These are phyloP conservation scores for Thaumatotibia leucotreta DNA, from an alignment of 1,140 invertebrate genomes.

Conservation along the genomic window DNA sequence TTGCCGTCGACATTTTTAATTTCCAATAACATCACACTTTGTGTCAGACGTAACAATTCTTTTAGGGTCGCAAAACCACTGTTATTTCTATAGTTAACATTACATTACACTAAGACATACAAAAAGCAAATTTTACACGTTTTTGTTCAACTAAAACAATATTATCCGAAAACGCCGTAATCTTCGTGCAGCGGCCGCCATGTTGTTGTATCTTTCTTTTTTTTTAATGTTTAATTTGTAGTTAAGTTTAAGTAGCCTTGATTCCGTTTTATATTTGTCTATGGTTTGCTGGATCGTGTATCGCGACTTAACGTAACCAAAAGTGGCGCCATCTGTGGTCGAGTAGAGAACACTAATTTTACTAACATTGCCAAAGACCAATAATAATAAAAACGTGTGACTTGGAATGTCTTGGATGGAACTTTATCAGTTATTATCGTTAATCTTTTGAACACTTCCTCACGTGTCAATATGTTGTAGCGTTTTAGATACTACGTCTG, in stretches of 20 bases:
- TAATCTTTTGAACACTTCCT: too few relatives aligned
- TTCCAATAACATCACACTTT: conserved; percentile 19
- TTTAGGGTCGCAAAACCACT: neutral
- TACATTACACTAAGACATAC: conserved; percentile 1
- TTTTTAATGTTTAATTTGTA: neutral
- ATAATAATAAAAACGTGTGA: neutral
- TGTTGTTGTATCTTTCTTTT: conserved; percentile 4
- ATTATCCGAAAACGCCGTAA: neutral
- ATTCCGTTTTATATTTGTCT: neutral
- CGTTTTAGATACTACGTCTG: too few relatives aligned
- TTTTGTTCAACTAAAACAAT: neutral
- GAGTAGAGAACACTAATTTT: neutral
- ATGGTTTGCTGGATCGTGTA: neutral
- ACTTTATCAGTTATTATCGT: too few relatives aligned
- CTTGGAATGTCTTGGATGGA: too few relatives aligned
- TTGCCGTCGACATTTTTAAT: conserved; percentile 42
- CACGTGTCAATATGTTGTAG: too few relatives aligned
- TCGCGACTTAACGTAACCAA: neutral
- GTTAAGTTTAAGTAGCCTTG: neutral
- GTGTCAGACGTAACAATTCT: neutral
- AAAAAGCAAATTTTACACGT: neutral
- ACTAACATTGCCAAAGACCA: too few relatives aligned
- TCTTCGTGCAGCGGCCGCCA: neutral
- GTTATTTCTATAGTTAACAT: neutral
- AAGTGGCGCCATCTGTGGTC: neutral